Percentiles rank a stretch among this genome's conserved stretches.
These are phyloP conservation scores for Microhierax caerulescens DNA, from an alignment of 2,797 vertebrate species.

Conservation along the genomic window DNA sequence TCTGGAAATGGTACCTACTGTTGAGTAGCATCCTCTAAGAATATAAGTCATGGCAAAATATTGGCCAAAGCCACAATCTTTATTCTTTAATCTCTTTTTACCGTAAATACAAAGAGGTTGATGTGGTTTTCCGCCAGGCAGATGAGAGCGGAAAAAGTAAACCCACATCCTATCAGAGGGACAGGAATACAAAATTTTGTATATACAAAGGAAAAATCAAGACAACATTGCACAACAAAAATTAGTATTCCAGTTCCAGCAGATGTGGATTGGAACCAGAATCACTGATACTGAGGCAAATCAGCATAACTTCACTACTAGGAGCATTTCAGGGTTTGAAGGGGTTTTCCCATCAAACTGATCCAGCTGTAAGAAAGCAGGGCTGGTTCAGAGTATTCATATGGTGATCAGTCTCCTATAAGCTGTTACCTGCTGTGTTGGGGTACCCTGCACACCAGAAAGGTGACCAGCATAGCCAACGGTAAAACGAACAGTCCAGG, in stretches of 20 bases:
- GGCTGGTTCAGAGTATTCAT: not conserved
- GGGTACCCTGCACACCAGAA: not conserved
- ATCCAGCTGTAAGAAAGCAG: not conserved
- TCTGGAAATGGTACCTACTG: not conserved
- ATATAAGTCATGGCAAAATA: not conserved
- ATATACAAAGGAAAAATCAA: not conserved
- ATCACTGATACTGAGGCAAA: not conserved
- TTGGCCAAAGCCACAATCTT: not conserved
- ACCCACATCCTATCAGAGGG: not conserved
- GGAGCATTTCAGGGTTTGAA: not conserved
- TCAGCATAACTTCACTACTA: not conserved
- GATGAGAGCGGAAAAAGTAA: not conserved
- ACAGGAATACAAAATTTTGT: not conserved
- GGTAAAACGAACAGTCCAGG: not conserved
- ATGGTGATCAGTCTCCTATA: not conserved
- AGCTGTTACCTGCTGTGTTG: not conserved
- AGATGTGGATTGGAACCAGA: not conserved
- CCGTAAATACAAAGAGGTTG: not conserved
- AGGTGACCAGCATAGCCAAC: rapidly evolving
- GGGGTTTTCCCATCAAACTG: not conserved
- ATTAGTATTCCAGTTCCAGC: not conserved
- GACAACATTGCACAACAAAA: not conserved
- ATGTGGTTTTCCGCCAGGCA: not conserved
- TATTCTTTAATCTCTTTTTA: conserved; percentile 11
- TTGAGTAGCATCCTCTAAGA: not conserved